phyloP scores from a whole-genome alignment of 2,888 invertebrate genomes.

The Megalurothrips usitatus region DNA sequence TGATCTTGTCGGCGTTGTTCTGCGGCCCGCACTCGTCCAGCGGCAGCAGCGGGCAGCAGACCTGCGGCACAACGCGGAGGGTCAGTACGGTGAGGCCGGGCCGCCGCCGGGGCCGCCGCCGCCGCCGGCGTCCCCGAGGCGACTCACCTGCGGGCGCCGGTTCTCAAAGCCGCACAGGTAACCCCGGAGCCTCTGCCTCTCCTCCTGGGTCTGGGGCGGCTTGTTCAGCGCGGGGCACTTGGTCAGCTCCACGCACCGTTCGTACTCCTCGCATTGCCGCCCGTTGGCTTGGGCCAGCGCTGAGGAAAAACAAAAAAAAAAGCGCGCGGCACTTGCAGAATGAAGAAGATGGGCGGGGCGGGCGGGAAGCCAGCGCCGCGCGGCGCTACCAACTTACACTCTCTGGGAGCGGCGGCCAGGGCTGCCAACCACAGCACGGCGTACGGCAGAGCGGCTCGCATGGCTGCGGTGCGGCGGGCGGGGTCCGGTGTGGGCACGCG shows the following conservation, averaged over 20 bases:
- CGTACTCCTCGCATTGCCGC: background rate
- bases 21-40: background rate
- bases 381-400: background rate
- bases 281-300: background rate
- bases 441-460: background rate
- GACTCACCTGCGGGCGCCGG: background rate
- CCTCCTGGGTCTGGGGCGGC: background rate
- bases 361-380: background rate
- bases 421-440: background rate
- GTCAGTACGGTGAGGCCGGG: no score
- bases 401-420: background rate
- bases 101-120: no score
- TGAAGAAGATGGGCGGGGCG: no score
- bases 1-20: constrained; percentile 50
- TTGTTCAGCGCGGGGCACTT: background rate
- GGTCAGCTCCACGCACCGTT: background rate
- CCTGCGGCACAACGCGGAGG: background rate
- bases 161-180: background rate
- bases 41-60: background rate
- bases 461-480: background rate
- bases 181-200: no score
- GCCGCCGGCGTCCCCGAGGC: no score
- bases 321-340: background rate
- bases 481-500: background rate
- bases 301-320: background rate